Percentiles rank a stretch among this genome's conserved stretches.
These are phyloP conservation scores for Sphaeridia pumilis DNA, from an alignment of 2,888 invertebrate genomes.

Conservation along the genomic window DNA sequence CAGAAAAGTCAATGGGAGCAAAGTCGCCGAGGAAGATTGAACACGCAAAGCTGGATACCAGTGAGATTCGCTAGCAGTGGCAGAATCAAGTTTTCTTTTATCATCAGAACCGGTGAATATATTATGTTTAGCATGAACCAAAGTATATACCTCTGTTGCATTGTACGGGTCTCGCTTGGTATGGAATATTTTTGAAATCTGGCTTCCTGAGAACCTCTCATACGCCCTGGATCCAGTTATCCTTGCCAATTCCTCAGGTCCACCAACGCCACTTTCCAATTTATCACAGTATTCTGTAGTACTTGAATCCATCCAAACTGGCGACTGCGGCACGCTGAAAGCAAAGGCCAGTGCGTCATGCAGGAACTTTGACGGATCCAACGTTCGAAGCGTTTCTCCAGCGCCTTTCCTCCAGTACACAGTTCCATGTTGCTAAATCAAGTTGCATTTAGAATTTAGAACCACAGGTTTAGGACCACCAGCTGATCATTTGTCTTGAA, in stretches of 20 bases:
- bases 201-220: conserved; percentile 84
- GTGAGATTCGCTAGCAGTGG: conserved; percentile 62
- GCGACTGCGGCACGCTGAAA: conserved; percentile 69
- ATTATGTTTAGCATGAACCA: too few species aligned
- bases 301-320: conserved; percentile 95
- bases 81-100: too few species aligned
- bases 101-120: too few species aligned
- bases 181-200: conserved; percentile 78
- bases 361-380: conserved; percentile 63
- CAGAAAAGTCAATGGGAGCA: conserved; percentile 80
- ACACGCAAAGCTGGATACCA: conserved; percentile 85
- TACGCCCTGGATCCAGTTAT: conserved; percentile 78
- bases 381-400: conserved; percentile 49
- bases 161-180: conserved; percentile 57
- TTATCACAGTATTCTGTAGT: conserved; percentile 60
- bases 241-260: conserved; percentile 57
- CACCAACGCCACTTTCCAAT: conserved; percentile 72
- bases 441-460: too few species aligned
- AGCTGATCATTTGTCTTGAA: too few species aligned
- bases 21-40: conserved; percentile 75
- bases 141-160: conserved; percentile 58
- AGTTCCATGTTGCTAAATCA: conserved; percentile 86
- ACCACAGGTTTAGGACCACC: too few species aligned
- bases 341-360: conserved; percentile 68
- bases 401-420: conserved; percentile 85